A percentile compares a stretch with the other conserved stretches of the same genome.
phyloP scores from a whole-genome alignment of 2,888 invertebrate species.

The Harpagoxenus sublaevis region DNA sequence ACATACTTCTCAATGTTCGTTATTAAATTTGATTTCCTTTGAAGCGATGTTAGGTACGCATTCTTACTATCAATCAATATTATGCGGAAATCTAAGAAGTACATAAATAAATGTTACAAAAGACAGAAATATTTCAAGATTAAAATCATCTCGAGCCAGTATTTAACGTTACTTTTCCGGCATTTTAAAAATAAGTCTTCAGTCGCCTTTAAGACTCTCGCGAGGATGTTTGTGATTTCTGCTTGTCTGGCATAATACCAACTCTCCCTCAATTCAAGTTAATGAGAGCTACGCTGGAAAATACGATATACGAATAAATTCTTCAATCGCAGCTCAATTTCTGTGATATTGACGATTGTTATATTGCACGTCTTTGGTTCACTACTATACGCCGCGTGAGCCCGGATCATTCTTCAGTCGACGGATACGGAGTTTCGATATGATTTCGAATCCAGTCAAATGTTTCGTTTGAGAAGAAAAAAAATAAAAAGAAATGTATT shows the following conservation, averaged over 20 bases:
- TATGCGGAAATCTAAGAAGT: slow-evolving; percentile 22
- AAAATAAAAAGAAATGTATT: slow-evolving; percentile 69
- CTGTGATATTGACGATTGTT: slow-evolving; percentile 18
- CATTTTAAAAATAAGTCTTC: neutral
- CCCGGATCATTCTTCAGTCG: slow-evolving; percentile 31
- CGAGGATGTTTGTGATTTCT: neutral
- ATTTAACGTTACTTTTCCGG: neutral
- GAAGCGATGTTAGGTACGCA: neutral
- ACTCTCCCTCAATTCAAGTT: slow-evolving; percentile 2
- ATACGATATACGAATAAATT: slow-evolving; percentile 18
- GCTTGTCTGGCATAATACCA: neutral
- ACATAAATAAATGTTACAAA: slow-evolving; percentile 27
- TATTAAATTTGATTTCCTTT: neutral
- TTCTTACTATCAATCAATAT: neutral
- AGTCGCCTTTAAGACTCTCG: neutral
- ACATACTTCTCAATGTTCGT: slow-evolving; percentile 20
- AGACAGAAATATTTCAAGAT: slow-evolving; percentile 1
- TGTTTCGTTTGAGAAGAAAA: slow-evolving; percentile 53
- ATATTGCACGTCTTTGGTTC: slow-evolving; percentile 34
- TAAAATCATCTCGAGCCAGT: neutral
- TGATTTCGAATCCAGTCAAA: slow-evolving; percentile 54
- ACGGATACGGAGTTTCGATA: slow-evolving; percentile 43
- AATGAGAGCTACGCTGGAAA: neutral
- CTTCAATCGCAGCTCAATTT: slow-evolving; percentile 5
- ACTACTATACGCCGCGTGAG: slow-evolving; percentile 26